Conservation (phyloP, 2,797 vertebrate species). For the Tadarida brasiliensis region DNA sequence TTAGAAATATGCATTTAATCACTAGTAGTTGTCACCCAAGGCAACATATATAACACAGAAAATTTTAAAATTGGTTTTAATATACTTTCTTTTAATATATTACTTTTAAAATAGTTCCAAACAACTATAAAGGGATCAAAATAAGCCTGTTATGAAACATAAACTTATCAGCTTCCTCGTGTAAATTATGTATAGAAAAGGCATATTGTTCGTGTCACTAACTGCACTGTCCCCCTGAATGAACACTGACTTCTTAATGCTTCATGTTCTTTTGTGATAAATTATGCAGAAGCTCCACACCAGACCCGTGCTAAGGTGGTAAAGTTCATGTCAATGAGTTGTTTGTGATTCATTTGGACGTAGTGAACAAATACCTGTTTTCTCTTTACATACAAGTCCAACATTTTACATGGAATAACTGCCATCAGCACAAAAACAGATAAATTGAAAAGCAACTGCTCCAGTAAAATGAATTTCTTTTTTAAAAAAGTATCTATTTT, state of each 20-base stretch:
- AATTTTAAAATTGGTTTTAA: slow-evolving; percentile 67
- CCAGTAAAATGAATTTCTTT: slow-evolving; percentile 62
- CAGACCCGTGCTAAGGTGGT: slow-evolving; percentile 78
- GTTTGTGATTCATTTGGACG: slow-evolving; percentile 72
- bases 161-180: slow-evolving; percentile 72
- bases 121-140: slow-evolving; percentile 81
- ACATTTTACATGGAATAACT: slow-evolving; percentile 68
- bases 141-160: slow-evolving; percentile 79
- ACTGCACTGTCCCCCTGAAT: slow-evolving; percentile 79
- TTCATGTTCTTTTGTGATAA: slow-evolving; percentile 85
- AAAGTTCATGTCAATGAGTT: slow-evolving; percentile 72
- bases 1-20: slow-evolving; percentile 80
- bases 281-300: slow-evolving; percentile 84
- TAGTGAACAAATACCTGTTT: slow-evolving; percentile 68
- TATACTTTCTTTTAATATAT: slow-evolving; percentile 75
- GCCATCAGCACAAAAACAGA: slow-evolving; percentile 55
- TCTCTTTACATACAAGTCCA: slow-evolving; percentile 7
- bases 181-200: slow-evolving; percentile 81
- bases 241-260: slow-evolving; percentile 80
- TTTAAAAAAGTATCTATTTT: not conserved
- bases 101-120: slow-evolving; percentile 74
- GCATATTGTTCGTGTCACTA: slow-evolving; percentile 75
- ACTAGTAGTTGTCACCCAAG: slow-evolving; percentile 75
- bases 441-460: slow-evolving; percentile 68
- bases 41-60: slow-evolving; percentile 45